A percentile compares a stretch with the other conserved stretches of the same genome.
phyloP scores from a whole-genome alignment of 2,797 vertebrate genomes.

The Brachymystax lenok region DNA sequence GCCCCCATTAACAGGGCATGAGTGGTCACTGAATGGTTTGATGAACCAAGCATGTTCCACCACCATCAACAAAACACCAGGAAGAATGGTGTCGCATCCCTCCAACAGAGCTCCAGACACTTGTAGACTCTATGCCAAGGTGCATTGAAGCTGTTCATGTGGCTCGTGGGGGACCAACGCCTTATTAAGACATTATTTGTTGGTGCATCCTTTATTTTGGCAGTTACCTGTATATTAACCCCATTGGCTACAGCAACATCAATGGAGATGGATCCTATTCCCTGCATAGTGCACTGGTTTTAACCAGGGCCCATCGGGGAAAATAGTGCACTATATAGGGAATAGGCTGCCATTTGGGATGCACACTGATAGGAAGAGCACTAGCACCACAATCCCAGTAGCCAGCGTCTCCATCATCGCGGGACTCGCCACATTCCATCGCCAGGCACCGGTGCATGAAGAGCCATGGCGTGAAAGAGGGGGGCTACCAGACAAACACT shows the following conservation, averaged over 20 bases:
- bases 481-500: not conserved
- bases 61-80: too few relatives aligned
- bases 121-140: too few relatives aligned
- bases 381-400: too few relatives aligned
- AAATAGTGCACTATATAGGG: not conserved
- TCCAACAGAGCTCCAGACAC: too few relatives aligned
- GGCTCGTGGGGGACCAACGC: too few relatives aligned
- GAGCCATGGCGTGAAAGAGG: conserved; percentile 41
- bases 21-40: too few relatives aligned
- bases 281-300: not conserved
- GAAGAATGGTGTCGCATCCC: too few relatives aligned
- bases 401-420: not conserved
- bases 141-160: too few relatives aligned
- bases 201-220: not conserved
- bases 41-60: too few relatives aligned
- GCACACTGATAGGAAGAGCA: too few relatives aligned
- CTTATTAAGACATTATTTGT: too few relatives aligned
- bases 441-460: conserved; percentile 40
- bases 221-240: not conserved
- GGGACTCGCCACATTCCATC: conserved; percentile 45
- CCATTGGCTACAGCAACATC: not conserved
- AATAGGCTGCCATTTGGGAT: not conserved
- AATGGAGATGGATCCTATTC: not conserved
- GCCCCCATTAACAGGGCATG: too few relatives aligned
- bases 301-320: not conserved